Conservation (phyloP, 2,888 invertebrate genomes). For the Mechanitis mazaeus region DNA sequence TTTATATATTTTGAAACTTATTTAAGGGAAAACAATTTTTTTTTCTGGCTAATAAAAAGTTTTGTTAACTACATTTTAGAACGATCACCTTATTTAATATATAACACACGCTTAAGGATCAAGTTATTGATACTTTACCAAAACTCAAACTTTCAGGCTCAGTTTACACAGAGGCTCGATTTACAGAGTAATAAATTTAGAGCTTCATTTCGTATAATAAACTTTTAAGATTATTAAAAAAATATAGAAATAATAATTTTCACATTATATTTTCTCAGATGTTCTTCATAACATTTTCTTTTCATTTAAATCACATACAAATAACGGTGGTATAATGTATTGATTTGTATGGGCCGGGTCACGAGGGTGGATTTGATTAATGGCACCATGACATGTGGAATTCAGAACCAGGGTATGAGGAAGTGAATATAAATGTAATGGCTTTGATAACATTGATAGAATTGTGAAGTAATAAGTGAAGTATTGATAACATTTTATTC, state of each 20-base stretch:
- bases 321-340: conserved; percentile 34
- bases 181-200: background rate
- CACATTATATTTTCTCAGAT: too few relatives aligned
- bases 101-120: conserved; percentile 16
- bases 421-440: conserved; percentile 15
- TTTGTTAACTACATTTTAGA: conserved; percentile 28
- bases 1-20: too few relatives aligned
- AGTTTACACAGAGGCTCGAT: background rate
- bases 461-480: conserved; percentile 12
- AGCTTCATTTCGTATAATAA: background rate
- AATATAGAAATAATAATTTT: too few relatives aligned
- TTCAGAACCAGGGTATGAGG: conserved; percentile 36
- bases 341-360: conserved; percentile 56
- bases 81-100: conserved; percentile 27
- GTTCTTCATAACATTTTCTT: background rate
- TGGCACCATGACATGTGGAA: conserved; percentile 54
- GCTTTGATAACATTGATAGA: conserved; percentile 11
- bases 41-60: conserved; percentile 35
- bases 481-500: conserved; percentile 9
- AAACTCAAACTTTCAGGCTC: background rate
- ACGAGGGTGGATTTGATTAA: conserved; percentile 56
- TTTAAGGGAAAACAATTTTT: conserved; percentile 18
- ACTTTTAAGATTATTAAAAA: too few relatives aligned
- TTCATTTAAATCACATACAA: background rate
- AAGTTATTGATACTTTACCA: background rate